A percentile compares a stretch with the other conserved stretches of the same genome.
These are phyloP conservation scores for Lasiurus cinereus DNA, from an alignment of 2,113 vertebrate species.

Conservation along the genomic window DNA sequence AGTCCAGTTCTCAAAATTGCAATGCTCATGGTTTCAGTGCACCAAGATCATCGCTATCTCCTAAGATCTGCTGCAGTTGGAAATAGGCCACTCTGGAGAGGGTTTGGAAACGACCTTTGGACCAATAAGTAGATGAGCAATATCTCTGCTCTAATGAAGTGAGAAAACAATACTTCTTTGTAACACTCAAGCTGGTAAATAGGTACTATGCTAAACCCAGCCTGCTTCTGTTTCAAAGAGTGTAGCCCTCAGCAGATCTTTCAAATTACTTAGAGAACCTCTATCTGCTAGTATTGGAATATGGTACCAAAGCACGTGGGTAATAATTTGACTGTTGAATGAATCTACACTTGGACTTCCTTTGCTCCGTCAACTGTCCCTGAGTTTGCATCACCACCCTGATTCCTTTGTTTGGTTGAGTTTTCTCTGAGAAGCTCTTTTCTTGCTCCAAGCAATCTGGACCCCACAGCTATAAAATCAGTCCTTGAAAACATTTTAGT, in stretches of 20 bases:
- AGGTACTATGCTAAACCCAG: neutral
- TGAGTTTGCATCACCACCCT: neutral
- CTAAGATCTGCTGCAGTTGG: neutral
- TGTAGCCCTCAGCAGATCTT: neutral
- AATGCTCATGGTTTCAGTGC: neutral
- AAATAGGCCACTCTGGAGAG: neutral
- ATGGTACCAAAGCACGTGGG: neutral
- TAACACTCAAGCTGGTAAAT: neutral
- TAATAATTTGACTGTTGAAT: neutral
- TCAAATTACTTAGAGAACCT: neutral
- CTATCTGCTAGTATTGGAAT: neutral
- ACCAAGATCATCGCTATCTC: neutral
- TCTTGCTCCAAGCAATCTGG: constrained; percentile 9
- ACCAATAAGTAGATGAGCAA: neutral
- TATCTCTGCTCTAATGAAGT: neutral
- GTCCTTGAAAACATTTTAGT: neutral
- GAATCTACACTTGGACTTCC: neutral
- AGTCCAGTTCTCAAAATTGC: neutral
- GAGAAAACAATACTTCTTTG: neutral
- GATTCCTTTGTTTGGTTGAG: neutral
- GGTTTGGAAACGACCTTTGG: neutral
- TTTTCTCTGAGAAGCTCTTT: neutral
- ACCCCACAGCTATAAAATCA: neutral
- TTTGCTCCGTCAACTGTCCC: neutral
- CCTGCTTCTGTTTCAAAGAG: neutral